Conservation (phyloP, 2,797 vertebrate genomes). For the Propithecus perrieri region DNA sequence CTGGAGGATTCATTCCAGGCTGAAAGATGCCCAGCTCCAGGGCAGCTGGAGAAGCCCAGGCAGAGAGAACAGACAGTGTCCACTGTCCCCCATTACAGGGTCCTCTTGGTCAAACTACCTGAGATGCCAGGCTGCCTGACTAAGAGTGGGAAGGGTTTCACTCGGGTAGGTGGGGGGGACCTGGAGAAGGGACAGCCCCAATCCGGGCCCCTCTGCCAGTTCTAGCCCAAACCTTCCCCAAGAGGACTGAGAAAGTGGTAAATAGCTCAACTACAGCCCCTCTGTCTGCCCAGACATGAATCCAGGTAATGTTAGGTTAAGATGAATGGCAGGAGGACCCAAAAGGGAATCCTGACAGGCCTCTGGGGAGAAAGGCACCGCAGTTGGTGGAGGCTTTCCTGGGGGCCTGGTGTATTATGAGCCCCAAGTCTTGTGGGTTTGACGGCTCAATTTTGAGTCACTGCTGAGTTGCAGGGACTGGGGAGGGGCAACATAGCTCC, state of each 20-base stretch:
- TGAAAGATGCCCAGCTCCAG: not conserved
- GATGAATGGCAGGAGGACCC: not conserved
- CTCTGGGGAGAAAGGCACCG: not conserved
- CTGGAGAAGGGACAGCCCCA: not conserved
- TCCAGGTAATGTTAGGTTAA: not conserved
- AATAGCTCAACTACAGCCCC: not conserved
- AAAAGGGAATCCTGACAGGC: not conserved
- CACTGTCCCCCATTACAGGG: not conserved
- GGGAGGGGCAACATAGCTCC: not conserved
- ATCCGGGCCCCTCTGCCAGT: not conserved
- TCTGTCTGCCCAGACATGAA: not conserved
- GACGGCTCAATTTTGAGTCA: not conserved
- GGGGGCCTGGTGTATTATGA: fast-evolving
- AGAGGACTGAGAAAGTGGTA: not conserved
- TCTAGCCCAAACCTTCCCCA: not conserved
- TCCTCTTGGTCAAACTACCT: not conserved
- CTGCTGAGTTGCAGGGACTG: not conserved
- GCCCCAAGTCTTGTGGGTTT: not conserved
- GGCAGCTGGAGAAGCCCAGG: not conserved
- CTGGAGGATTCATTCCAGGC: not conserved
- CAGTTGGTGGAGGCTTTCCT: not conserved
- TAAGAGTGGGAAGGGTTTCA: not conserved
- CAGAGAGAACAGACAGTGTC: not conserved
- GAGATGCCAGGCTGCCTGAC: not conserved
- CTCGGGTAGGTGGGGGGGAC: not conserved